phyloP scores from a whole-genome alignment of 1,140 invertebrate species.

The Pteromalus puparum region DNA sequence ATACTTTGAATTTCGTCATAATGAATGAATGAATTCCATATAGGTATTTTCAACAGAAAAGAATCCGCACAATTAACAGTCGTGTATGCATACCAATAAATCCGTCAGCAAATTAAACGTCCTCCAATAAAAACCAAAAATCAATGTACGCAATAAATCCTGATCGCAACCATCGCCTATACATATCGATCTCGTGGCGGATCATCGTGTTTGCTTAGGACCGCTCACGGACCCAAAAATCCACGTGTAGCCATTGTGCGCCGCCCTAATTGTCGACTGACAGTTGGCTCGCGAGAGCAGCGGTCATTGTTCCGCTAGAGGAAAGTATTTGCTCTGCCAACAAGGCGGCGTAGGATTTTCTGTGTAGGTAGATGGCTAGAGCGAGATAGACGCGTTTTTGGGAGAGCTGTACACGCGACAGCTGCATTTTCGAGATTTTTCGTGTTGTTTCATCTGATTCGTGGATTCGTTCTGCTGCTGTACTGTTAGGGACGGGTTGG shows the following conservation, averaged over 20 bases:
- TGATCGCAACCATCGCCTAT: not conserved
- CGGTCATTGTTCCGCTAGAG: not conserved
- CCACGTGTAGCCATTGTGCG: not conserved
- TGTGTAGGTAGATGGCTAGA: not conserved
- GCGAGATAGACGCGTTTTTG: not conserved
- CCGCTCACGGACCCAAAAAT: not conserved
- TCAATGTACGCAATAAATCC: not conserved
- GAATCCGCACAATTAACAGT: not conserved
- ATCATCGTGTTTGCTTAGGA: constrained; percentile 6
- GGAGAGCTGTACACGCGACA: not conserved
- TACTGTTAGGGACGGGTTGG: not conserved
- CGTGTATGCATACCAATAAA: not conserved
- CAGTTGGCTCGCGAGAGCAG: constrained; percentile 8
- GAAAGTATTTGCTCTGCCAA: constrained; percentile 21
- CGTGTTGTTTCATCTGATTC: constrained; percentile 34
- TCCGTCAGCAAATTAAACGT: not conserved
- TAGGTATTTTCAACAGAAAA: no score
- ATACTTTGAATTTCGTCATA: no score
- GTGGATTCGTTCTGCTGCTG: not conserved
- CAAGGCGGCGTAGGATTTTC: constrained; percentile 11
- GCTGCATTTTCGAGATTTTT: constrained; percentile 30
- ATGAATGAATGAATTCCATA: no score
- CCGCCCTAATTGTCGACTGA: constrained; percentile 20
- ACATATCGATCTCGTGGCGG: not conserved
- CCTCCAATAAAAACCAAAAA: not conserved